Evolutionary conservation across 1,140 invertebrate species (phyloP), one percentile per base, ranked within the genome.

Genomic region (Mizuhopecten yessoensis): DNA sequence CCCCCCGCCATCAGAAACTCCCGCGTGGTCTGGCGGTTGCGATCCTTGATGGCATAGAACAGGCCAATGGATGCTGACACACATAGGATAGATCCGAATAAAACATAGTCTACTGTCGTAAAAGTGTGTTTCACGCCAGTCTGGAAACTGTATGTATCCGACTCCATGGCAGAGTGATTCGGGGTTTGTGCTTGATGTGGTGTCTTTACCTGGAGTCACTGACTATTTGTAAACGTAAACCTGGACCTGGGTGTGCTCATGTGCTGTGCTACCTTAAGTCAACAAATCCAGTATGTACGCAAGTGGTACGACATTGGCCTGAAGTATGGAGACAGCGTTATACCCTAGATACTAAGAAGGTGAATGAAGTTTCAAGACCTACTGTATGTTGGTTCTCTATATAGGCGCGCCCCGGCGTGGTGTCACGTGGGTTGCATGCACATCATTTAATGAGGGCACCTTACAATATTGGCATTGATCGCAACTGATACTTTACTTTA

Each of bases 41-140:
- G 98, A 20, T 97, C 98, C 36, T 97, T 98, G 93, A 98, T 98
- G 92, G 97, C 97, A 94, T 98, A 98, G 95, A 98, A 98, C 0
- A 98, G 96, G 0, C 98, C 98, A 88, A 98, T 98, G 0, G 45
- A 87, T 91, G 98, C 98, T 0, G 94, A 94, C 33, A 94, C 45
- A 10, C 88, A 23, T 13, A 94, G 39, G 0, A 90, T 90, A 7
- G 87, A 49, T 23, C 86, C 39, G 34, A 93, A 93, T 33, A 93
- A 42, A 1, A 93, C 90, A 87, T 93, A 93, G 34, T 93, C 92
- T 34, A 93, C 20, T 2, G 45, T 17, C 1, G 29, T 34, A 36
- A 93, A 93, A 3, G 86, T 87, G 42, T 90, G 86, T 23, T 75
- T 89, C 15, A 34, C 36, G 0, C 92, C 92, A 3, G 90, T 92